Evolutionary conservation across 2,888 invertebrate species (phyloP), one percentile per base, ranked within the genome.

Genomic region (Andrena flavipes): DNA sequence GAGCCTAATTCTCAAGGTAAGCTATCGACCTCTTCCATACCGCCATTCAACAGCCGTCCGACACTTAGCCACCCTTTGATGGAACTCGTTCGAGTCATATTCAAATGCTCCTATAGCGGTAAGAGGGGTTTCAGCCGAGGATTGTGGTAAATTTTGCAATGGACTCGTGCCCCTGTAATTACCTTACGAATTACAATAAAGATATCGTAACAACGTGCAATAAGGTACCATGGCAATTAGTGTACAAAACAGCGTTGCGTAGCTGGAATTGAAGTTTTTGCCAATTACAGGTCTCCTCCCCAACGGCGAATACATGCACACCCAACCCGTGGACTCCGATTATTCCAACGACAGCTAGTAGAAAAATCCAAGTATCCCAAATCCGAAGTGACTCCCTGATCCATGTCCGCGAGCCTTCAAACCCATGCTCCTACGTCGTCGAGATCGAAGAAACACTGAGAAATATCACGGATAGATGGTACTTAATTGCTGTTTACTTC

Each of bases 1-100:
- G 99, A 99, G 96, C 99, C 99, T 93, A 99, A 99, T 95, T 98
- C 98, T 92, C 98, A 98, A 96, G 98, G 98, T 98, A 94, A 93
- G 68, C 76, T 67, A 67, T 59, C 69, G 76, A 35, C n/a, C 63
- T 3, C 4, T 5, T 29, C 54, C 49, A n/a, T 35, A n/a, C 29
- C 33, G 10, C 26, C n/a, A 3, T 42, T 8, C 51, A 10, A 2
- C 8, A 8, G n/a, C 8, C 54, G 0, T 8, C 10, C 54, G 6
- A 3, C 26, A 13, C 56, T 23, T 23, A 13, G n/a, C 4, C 54
- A 4, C 26, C 23, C 56, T 23, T 23, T 3, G 10, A 35, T 2
- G 35, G 35, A 3, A 35, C 35, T 42, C 4, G 5, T 42, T 42
- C 42, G 1, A 42, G 4, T 42, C 13, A 42, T 16, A 42, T 4